A percentile compares a stretch with the other conserved stretches of the same genome.
phyloP scores from a whole-genome alignment of 2,888 invertebrate species.

The Rhabditoides inermis region DNA sequence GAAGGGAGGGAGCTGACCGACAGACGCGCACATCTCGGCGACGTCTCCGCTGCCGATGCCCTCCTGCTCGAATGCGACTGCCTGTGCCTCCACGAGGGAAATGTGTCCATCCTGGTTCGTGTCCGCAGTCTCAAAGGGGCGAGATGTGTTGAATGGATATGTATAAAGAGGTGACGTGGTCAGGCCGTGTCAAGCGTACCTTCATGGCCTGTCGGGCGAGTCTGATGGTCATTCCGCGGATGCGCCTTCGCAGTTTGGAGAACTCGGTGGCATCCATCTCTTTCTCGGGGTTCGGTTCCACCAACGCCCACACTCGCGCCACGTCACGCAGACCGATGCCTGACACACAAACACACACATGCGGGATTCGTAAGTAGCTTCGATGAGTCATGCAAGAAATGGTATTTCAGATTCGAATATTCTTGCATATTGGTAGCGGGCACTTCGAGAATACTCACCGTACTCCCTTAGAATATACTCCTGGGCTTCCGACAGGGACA shows the following conservation, averaged over 20 bases:
- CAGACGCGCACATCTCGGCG: slow-evolving; percentile 12
- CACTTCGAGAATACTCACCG: no score
- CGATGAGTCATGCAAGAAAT: no score
- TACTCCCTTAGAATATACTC: slow-evolving; percentile 47
- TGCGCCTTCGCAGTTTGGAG: slow-evolving; percentile 38
- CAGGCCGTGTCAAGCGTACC: slow-evolving; percentile 12
- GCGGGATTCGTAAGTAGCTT: no score
- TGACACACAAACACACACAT: no score
- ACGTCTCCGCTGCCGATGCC: slow-evolving; percentile 40
- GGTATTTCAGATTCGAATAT: no score
- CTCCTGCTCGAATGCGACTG: slow-evolving; percentile 45
- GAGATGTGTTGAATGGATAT: not conserved
- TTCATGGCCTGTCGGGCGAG: slow-evolving; percentile 50
- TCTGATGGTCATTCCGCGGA: slow-evolving; percentile 50
- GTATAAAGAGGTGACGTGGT: not conserved
- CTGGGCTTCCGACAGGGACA: slow-evolving; percentile 45
- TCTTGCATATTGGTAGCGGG: no score
- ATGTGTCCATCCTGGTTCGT: slow-evolving; percentile 46
- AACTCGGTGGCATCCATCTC: slow-evolving; percentile 42
- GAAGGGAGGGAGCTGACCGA: slow-evolving; percentile 9
- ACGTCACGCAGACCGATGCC: slow-evolving; percentile 44
- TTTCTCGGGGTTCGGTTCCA: slow-evolving; percentile 32
- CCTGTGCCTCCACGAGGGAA: slow-evolving; percentile 46
- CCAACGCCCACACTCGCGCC: slow-evolving; percentile 44
- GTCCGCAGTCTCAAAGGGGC: slow-evolving; percentile 18